Conservation (phyloP, 2,888 invertebrate species). For the Calameuta pallipes region DNA sequence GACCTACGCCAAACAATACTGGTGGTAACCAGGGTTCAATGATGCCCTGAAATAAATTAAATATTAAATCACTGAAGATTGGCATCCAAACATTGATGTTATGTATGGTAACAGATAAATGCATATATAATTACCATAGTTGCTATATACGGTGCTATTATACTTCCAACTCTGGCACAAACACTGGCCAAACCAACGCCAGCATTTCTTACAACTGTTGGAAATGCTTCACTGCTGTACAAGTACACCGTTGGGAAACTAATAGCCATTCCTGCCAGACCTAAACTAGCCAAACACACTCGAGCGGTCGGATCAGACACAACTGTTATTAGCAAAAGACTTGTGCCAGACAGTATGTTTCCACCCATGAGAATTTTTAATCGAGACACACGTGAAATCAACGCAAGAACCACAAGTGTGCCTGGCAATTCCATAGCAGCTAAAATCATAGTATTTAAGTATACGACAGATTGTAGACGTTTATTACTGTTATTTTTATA, state of each 20-base stretch:
- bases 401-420: slow-evolving; percentile 47
- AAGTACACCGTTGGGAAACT: slow-evolving; percentile 89
- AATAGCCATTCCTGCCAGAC: slow-evolving; percentile 84
- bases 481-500: not conserved
- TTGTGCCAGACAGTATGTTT: slow-evolving; percentile 49
- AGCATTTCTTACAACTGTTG: slow-evolving; percentile 88
- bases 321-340: slow-evolving; percentile 48
- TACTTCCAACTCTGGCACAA: slow-evolving; percentile 86
- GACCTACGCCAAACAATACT: slow-evolving; percentile 66
- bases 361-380: slow-evolving; percentile 57
- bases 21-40: slow-evolving; percentile 61
- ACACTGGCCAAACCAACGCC: slow-evolving; percentile 89
- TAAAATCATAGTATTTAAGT: slow-evolving; percentile 31
- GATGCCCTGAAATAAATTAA: slow-evolving; percentile 40
- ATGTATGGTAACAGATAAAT: not conserved
- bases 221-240: slow-evolving; percentile 89
- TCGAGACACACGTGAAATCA: slow-evolving; percentile 60
- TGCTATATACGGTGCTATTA: slow-evolving; percentile 86
- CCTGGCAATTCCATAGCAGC: slow-evolving; percentile 60
- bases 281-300: slow-evolving; percentile 77
- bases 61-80: not conserved
- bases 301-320: slow-evolving; percentile 59
- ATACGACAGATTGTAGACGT: not conserved
- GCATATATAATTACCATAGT: slow-evolving; percentile 65
- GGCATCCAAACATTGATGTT: not conserved